These are phyloP conservation scores for Brachionus rubens DNA, from an alignment of 1,140 invertebrate species.

Conservation along the genomic window DNA sequence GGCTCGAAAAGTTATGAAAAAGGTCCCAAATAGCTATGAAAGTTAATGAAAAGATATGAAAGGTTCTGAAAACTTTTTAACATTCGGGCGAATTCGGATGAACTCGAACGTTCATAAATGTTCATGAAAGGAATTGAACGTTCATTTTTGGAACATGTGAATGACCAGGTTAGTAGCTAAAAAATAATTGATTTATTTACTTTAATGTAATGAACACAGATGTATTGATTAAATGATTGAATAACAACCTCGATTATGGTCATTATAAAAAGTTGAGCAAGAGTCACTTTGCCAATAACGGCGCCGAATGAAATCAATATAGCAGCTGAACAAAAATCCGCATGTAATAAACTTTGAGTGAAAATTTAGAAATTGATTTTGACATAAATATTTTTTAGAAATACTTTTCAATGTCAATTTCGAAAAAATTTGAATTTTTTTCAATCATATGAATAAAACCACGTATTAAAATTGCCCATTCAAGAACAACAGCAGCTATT, in stretches of 20 bases:
- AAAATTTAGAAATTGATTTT: background rate
- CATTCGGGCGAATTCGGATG: too few species aligned
- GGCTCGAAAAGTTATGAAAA: too few species aligned
- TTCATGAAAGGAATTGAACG: too few species aligned
- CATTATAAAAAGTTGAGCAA: constrained; percentile 77
- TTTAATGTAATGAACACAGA: constrained; percentile 71
- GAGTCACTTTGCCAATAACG: constrained; percentile 77
- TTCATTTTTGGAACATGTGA: too few species aligned
- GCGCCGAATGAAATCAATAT: constrained; percentile 89
- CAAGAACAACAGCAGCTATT: constrained; percentile 48
- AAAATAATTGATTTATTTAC: constrained; percentile 64
- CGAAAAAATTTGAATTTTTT: constrained; percentile 48
- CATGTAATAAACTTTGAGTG: constrained; percentile 69
- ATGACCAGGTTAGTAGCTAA: too few species aligned
- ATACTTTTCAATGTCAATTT: constrained; percentile 58
- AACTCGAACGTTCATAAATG: too few species aligned
- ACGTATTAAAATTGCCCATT: constrained; percentile 47
- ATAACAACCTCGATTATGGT: constrained; percentile 74
- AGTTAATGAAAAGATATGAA: too few species aligned
- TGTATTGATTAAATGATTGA: constrained; percentile 71
- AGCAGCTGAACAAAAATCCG: constrained; percentile 80
- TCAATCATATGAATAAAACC: constrained; percentile 49
- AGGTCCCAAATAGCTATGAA: too few species aligned
- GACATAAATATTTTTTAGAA: constrained; percentile 5
- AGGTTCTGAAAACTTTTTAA: too few species aligned